Percentiles rank a stretch among this genome's conserved stretches.
Evolutionary conservation across 2,113 vertebrate genomes (phyloP).

Genomic region (Rhinogobius similis): DNA sequence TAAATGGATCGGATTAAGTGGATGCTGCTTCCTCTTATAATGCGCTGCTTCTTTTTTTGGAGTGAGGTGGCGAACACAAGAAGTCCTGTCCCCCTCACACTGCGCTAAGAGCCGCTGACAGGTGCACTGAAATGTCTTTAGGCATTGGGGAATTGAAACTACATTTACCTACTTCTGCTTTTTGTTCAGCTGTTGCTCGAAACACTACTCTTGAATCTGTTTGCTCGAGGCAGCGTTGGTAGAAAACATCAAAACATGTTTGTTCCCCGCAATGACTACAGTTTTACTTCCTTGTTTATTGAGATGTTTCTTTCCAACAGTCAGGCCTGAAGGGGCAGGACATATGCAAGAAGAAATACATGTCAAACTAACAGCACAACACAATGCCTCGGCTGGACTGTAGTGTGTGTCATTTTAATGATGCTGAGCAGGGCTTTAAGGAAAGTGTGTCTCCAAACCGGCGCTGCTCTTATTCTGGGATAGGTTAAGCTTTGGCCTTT

Average conservation of each 20-base stretch:
- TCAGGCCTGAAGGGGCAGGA: constrained; percentile 38
- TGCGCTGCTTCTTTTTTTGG: constrained; percentile 69
- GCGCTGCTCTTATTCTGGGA: constrained; percentile 42
- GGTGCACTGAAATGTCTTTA: constrained; percentile 70
- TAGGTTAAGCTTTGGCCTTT: constrained; percentile 79
- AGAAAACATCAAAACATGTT: constrained; percentile 60
- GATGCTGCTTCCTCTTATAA: constrained; percentile 76
- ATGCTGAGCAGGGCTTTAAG: constrained; percentile 39
- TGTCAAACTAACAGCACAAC: constrained; percentile 37
- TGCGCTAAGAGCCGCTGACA: constrained; percentile 65
- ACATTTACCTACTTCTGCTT: constrained; percentile 63
- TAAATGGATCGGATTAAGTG: constrained; percentile 80
- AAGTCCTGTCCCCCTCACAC: constrained; percentile 60
- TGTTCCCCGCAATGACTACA: constrained; percentile 44
- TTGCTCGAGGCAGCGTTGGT: constrained; percentile 58
- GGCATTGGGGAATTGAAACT: constrained; percentile 72
- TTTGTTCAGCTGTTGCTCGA: constrained; percentile 62
- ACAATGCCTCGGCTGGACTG: constrained; percentile 34
- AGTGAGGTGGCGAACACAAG: constrained; percentile 54
- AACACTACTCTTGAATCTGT: constrained; percentile 54
- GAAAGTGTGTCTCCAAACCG: constrained; percentile 22
- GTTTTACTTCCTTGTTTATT: constrained; percentile 40
- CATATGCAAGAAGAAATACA: constrained; percentile 35
- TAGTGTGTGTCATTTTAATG: constrained; percentile 48
- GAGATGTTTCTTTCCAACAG: constrained; percentile 33